phyloP scores from a whole-genome alignment of 2,888 invertebrate genomes.

The Notocelia uddmanniana region DNA sequence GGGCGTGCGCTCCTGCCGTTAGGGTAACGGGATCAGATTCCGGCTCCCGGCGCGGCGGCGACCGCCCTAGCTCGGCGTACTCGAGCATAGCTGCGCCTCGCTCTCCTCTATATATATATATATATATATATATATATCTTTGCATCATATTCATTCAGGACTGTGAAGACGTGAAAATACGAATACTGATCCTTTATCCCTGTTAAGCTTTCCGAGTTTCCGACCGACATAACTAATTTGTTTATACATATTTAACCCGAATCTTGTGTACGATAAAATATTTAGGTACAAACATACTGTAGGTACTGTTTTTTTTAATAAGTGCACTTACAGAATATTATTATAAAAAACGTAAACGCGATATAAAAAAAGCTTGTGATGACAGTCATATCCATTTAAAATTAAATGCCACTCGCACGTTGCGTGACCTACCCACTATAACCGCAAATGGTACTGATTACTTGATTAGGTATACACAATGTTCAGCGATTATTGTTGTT shows the following conservation, averaged over 20 bases:
- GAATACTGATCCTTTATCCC: too few species aligned
- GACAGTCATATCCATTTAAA: neutral
- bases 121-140: neutral
- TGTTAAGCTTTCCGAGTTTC: too few species aligned
- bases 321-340: neutral
- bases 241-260: too few species aligned
- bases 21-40: conserved; percentile 60
- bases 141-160: neutral
- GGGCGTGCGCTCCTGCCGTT: conserved; percentile 52
- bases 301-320: neutral
- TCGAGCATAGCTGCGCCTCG: conserved; percentile 21
- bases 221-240: too few species aligned
- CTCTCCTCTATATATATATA: neutral
- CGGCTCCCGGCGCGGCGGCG: conserved; percentile 44
- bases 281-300: too few species aligned
- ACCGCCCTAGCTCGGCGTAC: conserved; percentile 14
- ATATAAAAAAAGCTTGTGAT: too few species aligned
- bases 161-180: neutral
- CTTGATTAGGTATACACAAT: conserved; percentile 1
- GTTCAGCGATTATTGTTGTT: neutral
- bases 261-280: too few species aligned
- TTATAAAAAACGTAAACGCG: too few species aligned
- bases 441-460: conserved; percentile 18
- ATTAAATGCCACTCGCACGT: neutral
- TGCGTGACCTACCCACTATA: neutral